These are phyloP conservation scores for Callosobruchus maculatus DNA, from an alignment of 2,888 invertebrate genomes.

Conservation along the genomic window DNA sequence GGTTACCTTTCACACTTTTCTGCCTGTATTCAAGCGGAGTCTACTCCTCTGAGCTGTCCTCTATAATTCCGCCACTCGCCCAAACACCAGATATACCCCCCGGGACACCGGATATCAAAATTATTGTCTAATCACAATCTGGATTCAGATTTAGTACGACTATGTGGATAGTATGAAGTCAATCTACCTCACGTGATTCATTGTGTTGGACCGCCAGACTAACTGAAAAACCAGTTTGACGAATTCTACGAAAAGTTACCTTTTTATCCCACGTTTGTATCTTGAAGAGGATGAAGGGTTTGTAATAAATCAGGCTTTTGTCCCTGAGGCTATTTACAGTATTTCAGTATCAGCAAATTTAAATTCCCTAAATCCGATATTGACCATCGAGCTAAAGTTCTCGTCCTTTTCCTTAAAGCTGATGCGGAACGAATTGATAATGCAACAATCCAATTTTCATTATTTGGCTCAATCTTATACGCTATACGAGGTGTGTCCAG, in stretches of 20 bases:
- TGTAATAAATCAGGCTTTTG: constrained; percentile 10
- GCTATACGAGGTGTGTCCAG: constrained; percentile 9
- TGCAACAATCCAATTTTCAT: constrained; percentile 36
- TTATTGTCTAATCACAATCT: no score
- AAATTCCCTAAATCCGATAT: constrained; percentile 46
- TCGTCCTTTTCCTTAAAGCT: constrained; percentile 34
- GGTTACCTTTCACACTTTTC: no score
- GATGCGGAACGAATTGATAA: constrained; percentile 36
- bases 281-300: not conserved
- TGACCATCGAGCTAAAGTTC: constrained; percentile 41
- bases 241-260: not conserved
- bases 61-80: no score
- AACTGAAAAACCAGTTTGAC: not conserved
- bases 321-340: constrained; percentile 36
- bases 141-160: no score
- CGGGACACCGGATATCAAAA: no score
- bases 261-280: not conserved
- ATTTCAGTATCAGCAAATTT: constrained; percentile 48
- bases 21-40: no score
- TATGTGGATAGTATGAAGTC: no score
- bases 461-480: constrained; percentile 34
- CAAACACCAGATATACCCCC: no score
- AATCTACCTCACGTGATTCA: not conserved
- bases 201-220: not conserved
- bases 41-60: no score